These are phyloP conservation scores for Apamea monoglypha DNA, from an alignment of 2,888 invertebrate species.

Conservation along the genomic window DNA sequence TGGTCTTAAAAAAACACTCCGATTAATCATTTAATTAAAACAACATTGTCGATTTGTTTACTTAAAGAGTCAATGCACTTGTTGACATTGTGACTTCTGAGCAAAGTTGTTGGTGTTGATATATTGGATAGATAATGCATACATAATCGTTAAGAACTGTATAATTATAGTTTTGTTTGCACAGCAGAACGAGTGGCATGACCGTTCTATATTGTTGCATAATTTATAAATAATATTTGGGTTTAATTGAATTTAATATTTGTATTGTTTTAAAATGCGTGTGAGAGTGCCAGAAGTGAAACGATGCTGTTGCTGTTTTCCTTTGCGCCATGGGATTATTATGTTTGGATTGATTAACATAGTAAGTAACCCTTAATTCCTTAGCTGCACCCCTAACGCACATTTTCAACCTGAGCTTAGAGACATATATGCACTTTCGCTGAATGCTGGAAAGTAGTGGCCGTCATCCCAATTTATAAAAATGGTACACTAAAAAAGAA, in stretches of 20 bases:
- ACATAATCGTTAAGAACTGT: conserved; percentile 55
- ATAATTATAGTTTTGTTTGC: conserved; percentile 62
- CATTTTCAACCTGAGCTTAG: too few relatives aligned
- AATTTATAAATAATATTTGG: conserved; percentile 29
- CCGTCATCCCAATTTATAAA: too few relatives aligned
- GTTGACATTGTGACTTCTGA: conserved; percentile 63
- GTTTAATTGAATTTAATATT: conserved; percentile 1
- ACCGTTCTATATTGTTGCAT: conserved; percentile 38
- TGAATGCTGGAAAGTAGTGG: too few relatives aligned
- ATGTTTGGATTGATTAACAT: conserved; percentile 84
- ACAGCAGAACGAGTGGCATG: conserved; percentile 43
- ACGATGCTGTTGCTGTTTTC: conserved; percentile 84
- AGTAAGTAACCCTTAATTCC: conserved; percentile 74
- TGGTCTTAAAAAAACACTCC: conserved; percentile 45
- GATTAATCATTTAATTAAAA: conserved; percentile 56
- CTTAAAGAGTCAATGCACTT: conserved; percentile 62
- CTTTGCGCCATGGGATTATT: conserved; percentile 84
- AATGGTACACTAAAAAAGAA: too few relatives aligned
- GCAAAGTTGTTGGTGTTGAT: conserved; percentile 59
- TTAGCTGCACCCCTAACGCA: too few relatives aligned
- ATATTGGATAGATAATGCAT: conserved; percentile 60
- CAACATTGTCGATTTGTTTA: conserved; percentile 61
- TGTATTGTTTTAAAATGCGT: conserved; percentile 59
- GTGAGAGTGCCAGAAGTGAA: conserved; percentile 83
- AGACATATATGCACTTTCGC: too few relatives aligned